phyloP scores from a whole-genome alignment of 2,888 invertebrate species.

The Mechanitis messenoides region DNA sequence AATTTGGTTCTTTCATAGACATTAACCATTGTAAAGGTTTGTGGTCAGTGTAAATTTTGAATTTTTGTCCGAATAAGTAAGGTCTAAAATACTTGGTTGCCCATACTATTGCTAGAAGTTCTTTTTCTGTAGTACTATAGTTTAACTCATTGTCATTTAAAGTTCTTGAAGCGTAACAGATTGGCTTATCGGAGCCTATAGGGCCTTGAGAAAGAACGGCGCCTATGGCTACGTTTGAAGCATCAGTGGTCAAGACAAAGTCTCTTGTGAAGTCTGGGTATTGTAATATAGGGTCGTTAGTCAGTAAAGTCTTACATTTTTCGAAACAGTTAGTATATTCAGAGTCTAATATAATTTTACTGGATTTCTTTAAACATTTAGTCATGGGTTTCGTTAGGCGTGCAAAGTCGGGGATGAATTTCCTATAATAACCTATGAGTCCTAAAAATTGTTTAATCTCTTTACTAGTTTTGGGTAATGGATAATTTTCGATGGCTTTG shows the following conservation, averaged over 20 bases:
- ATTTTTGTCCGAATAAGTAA: neutral
- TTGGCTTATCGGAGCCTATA: slow-evolving; percentile 27
- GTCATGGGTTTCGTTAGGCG: slow-evolving; percentile 26
- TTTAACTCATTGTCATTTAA: slow-evolving; percentile 27
- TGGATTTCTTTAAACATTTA: slow-evolving; percentile 21
- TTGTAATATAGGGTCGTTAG: slow-evolving; percentile 34
- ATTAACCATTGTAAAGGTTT: neutral
- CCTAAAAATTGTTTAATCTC: slow-evolving; percentile 18
- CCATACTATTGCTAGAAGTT: slow-evolving; percentile 33
- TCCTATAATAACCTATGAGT: slow-evolving; percentile 16
- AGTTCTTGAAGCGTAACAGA: slow-evolving; percentile 31
- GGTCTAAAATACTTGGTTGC: neutral
- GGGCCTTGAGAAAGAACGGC: slow-evolving; percentile 32
- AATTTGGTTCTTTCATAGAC: slow-evolving; percentile 15
- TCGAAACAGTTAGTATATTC: slow-evolving; percentile 18
- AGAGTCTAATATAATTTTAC: neutral
- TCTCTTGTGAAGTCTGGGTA: no score
- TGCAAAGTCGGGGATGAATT: slow-evolving; percentile 18
- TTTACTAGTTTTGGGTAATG: slow-evolving; percentile 1
- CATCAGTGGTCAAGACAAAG: slow-evolving; percentile 30
- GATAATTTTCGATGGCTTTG: slow-evolving; percentile 5
- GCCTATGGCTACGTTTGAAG: slow-evolving; percentile 29
- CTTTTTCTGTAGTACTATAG: slow-evolving; percentile 39
- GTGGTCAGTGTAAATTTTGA: slow-evolving; percentile 1
- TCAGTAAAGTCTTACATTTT: slow-evolving; percentile 33